phyloP scores from a whole-genome alignment of 2,888 invertebrate species.

The Lampropteryx suffumata region DNA sequence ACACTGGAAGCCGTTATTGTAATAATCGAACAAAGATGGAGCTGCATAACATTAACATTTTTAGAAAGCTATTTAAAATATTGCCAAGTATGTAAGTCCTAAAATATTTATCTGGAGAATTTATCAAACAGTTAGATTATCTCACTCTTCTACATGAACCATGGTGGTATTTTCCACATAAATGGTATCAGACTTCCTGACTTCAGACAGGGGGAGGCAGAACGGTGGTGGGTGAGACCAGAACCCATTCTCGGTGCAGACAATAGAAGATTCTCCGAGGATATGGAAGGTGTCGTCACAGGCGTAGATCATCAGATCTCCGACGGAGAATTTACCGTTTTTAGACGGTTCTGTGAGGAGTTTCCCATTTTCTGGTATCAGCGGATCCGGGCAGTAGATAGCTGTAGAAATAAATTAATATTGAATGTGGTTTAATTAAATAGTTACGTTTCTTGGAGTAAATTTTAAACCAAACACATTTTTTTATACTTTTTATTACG shows the following conservation, averaged over 20 bases:
- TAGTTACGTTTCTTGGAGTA: too few relatives aligned
- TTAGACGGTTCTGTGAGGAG: conserved; percentile 65
- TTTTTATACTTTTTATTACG: too few relatives aligned
- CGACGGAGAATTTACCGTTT: conserved; percentile 88
- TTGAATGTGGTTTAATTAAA: too few relatives aligned
- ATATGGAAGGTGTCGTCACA: conserved; percentile 58
- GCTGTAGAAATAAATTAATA: conserved; percentile 82
- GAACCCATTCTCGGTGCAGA: conserved; percentile 93
- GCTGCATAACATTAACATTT: too few relatives aligned
- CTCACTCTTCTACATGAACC: conserved; percentile 59
- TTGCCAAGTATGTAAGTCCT: too few relatives aligned
- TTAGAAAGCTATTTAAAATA: too few relatives aligned
- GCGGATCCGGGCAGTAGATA: conserved; percentile 90
- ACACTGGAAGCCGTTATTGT: too few relatives aligned
- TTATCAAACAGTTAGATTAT: too few relatives aligned
- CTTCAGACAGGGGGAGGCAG: conserved; percentile 80
- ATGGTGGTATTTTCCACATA: conserved; percentile 69
- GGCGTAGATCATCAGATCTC: conserved; percentile 90
- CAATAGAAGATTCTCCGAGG: conserved; percentile 90
- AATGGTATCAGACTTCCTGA: conserved; percentile 64
- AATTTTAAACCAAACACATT: too few relatives aligned
- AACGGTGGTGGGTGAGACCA: conserved; percentile 95
- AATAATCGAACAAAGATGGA: too few relatives aligned
- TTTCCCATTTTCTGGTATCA: conserved; percentile 87
- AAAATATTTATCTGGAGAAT: too few relatives aligned